Percentiles rank a stretch among this genome's conserved stretches.
These are phyloP conservation scores for Eurystomus gularis DNA, from an alignment of 2,113 vertebrate genomes.

Conservation along the genomic window DNA sequence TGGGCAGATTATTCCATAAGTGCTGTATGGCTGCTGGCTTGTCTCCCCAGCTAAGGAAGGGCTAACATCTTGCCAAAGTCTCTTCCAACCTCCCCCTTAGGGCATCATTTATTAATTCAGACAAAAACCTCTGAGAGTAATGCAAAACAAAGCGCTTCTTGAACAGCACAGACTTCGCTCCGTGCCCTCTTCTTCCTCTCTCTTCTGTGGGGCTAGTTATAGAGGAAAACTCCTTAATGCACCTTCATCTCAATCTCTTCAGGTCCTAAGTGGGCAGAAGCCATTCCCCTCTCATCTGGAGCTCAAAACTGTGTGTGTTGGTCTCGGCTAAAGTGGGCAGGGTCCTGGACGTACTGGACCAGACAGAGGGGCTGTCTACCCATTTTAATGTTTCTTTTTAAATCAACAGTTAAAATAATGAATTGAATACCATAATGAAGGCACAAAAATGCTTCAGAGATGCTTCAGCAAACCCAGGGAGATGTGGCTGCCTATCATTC, in stretches of 20 bases:
- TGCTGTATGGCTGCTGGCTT: constrained; percentile 22
- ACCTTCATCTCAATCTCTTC: not conserved
- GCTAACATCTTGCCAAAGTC: constrained; percentile 35
- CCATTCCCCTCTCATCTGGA: not conserved
- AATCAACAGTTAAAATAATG: not conserved
- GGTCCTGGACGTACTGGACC: not conserved
- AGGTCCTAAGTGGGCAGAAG: not conserved
- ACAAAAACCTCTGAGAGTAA: constrained; percentile 25
- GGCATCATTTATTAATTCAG: constrained; percentile 55
- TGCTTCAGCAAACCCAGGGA: not conserved
- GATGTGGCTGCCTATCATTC: not conserved
- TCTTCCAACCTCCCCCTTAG: constrained; percentile 19
- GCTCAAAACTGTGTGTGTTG: not conserved
- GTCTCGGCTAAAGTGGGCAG: not conserved
- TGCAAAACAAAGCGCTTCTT: constrained; percentile 17
- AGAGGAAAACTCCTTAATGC: not conserved
- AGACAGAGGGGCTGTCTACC: not conserved
- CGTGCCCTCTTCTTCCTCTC: not conserved
- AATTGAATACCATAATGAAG: not conserved
- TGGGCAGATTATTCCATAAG: constrained; percentile 45
- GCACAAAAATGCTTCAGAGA: not conserved
- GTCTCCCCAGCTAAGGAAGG: constrained; percentile 12
- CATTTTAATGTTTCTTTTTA: not conserved
- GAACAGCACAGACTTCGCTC: constrained; percentile 15
- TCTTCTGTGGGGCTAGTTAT: not conserved